phyloP scores from a whole-genome alignment of 2,113 vertebrate genomes.

The Raphicerus campestris region DNA sequence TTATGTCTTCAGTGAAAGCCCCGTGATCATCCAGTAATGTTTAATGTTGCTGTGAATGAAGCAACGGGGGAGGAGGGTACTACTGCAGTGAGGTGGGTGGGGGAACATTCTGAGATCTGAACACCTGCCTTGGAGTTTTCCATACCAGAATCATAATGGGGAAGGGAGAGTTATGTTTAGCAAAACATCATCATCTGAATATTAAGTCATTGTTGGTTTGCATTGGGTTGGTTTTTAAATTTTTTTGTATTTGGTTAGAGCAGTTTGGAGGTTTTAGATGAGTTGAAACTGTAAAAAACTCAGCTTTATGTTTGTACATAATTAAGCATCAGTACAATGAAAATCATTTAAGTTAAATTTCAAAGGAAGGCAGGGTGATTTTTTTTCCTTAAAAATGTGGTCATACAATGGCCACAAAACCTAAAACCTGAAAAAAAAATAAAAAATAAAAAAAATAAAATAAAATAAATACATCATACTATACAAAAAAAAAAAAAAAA shows the following conservation, averaged over 20 bases:
- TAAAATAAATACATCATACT: too few relatives aligned
- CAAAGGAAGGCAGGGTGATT: not conserved
- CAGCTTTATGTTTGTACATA: not conserved
- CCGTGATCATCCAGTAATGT: rapidly evolving
- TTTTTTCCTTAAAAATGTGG: not conserved
- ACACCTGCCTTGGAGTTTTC: not conserved
- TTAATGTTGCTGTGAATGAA: not conserved
- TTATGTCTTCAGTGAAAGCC: not conserved
- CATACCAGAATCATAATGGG: not conserved
- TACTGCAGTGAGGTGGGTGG: rapidly evolving
- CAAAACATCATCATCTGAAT: not conserved
- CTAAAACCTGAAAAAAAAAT: too few relatives aligned
- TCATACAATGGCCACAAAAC: too few relatives aligned
- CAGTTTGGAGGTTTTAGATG: not conserved
- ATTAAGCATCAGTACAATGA: not conserved
- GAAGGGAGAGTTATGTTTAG: not conserved
- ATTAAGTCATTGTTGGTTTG: not conserved
- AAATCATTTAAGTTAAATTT: not conserved
- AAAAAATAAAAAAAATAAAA: too few relatives aligned
- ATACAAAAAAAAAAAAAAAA: too few relatives aligned
- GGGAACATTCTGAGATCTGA: not conserved
- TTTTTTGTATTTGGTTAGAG: not conserved
- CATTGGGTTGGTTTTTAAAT: not conserved
- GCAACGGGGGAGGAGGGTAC: not conserved
- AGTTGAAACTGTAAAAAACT: not conserved